These are phyloP conservation scores for Ichneumon xanthorius DNA, from an alignment of 2,888 invertebrate genomes.

Conservation along the genomic window DNA sequence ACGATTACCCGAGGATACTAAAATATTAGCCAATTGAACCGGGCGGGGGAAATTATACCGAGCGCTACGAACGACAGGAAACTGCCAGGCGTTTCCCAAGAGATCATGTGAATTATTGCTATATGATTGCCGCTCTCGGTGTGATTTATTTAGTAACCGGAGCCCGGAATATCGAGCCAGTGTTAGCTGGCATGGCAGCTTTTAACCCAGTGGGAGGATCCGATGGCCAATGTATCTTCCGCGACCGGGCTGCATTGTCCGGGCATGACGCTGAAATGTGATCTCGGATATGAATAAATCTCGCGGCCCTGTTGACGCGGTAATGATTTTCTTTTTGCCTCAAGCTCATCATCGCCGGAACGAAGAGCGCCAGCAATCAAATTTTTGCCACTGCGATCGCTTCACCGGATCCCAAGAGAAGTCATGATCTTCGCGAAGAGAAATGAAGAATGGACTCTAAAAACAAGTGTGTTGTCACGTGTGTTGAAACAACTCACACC, in stretches of 20 bases:
- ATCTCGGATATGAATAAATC: constrained; percentile 36
- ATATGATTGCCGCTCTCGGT: constrained; percentile 48
- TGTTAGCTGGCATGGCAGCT: constrained; percentile 34
- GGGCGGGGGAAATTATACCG: neutral
- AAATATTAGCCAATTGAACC: constrained; percentile 23
- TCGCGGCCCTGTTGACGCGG: constrained; percentile 23
- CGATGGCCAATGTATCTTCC: constrained; percentile 51
- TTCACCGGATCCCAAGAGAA: too few species aligned
- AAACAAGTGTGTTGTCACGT: too few species aligned
- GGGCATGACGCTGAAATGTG: constrained; percentile 39
- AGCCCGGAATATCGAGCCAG: constrained; percentile 26
- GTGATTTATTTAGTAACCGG: constrained; percentile 53
- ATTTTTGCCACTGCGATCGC: neutral
- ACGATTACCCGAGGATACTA: neutral
- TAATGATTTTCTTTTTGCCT: neutral
- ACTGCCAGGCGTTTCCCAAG: neutral
- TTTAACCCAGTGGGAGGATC: constrained; percentile 49
- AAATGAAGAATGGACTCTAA: too few species aligned
- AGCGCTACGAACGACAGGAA: neutral
- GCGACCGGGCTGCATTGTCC: constrained; percentile 7
- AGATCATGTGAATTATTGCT: constrained; percentile 55
- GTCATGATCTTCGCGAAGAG: too few species aligned
- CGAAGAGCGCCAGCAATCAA: neutral
- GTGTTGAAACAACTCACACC: too few species aligned
- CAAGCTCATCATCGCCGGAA: neutral